Percentiles rank a stretch among this genome's conserved stretches.
These are phyloP conservation scores for Anoplius nigerrimus DNA, from an alignment of 2,888 invertebrate species.

Conservation along the genomic window DNA sequence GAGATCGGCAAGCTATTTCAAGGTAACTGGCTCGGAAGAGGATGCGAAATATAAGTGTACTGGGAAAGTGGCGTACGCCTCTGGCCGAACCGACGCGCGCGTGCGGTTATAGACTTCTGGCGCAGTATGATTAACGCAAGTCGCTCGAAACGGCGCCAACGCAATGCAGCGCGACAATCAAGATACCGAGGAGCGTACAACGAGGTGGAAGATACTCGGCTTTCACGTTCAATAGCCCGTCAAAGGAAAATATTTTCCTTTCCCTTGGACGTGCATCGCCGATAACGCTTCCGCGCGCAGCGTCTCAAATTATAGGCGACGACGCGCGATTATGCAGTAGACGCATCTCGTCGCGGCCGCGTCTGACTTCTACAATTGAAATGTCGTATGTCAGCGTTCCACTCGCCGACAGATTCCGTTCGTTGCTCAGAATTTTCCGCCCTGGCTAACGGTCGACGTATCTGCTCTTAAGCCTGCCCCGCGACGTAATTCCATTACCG, in stretches of 20 bases:
- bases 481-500: too few relatives aligned
- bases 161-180: constrained; percentile 3
- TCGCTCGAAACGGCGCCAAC: constrained; percentile 10
- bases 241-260: constrained; percentile 19
- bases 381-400: too few relatives aligned
- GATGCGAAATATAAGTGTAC: too few relatives aligned
- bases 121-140: constrained; percentile 23
- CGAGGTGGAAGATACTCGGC: too few relatives aligned
- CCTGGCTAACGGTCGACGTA: too few relatives aligned
- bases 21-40: constrained; percentile 39
- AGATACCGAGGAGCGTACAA: background rate
- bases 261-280: background rate
- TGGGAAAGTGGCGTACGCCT: background rate
- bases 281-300: background rate
- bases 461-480: too few relatives aligned
- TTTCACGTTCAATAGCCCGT: background rate
- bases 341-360: too few relatives aligned
- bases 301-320: background rate
- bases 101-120: background rate
- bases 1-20: constrained; percentile 57
- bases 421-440: too few relatives aligned
- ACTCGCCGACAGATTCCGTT: too few relatives aligned
- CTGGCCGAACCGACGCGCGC: background rate
- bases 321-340: too few relatives aligned
- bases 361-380: too few relatives aligned